These are phyloP conservation scores for Engraulis encrasicolus DNA, from an alignment of 2,113 vertebrate genomes.

Conservation along the genomic window DNA sequence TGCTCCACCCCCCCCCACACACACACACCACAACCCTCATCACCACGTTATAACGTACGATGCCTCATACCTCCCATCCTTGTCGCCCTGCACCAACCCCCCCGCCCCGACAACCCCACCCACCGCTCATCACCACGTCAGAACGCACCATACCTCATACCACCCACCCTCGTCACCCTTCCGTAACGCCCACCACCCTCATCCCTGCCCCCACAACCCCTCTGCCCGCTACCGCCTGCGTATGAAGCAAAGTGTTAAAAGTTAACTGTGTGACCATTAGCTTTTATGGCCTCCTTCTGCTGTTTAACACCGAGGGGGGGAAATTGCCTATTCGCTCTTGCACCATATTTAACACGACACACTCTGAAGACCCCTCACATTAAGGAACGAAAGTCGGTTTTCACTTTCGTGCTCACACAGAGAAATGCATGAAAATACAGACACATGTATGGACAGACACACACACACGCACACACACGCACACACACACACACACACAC, in stretches of 20 bases:
- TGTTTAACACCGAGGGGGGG: conserved; percentile 22
- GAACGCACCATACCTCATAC: too few relatives aligned
- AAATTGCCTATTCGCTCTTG: conserved; percentile 18
- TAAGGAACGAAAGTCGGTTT: not conserved
- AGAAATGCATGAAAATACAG: too few relatives aligned
- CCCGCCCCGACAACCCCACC: too few relatives aligned
- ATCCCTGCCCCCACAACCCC: not conserved
- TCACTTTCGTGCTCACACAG: not conserved
- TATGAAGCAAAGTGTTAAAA: conserved; percentile 6
- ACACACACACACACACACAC: too few relatives aligned
- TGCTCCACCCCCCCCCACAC: too few relatives aligned
- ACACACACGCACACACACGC: too few relatives aligned
- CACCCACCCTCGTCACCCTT: too few relatives aligned
- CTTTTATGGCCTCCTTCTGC: conserved; percentile 37
- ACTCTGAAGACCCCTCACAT: not conserved
- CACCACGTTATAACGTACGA: too few relatives aligned
- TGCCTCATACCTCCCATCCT: not conserved
- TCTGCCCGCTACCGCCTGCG: not conserved
- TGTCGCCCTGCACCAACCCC: too few relatives aligned
- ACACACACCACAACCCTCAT: too few relatives aligned
- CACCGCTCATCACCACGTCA: too few relatives aligned
- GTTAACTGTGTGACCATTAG: conserved; percentile 40
- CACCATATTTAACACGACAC: conserved; percentile 28
- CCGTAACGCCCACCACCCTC: not conserved
- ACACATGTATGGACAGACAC: too few relatives aligned